phyloP scores from a whole-genome alignment of 2,797 vertebrate genomes.

The Arctocebus calabarensis region DNA sequence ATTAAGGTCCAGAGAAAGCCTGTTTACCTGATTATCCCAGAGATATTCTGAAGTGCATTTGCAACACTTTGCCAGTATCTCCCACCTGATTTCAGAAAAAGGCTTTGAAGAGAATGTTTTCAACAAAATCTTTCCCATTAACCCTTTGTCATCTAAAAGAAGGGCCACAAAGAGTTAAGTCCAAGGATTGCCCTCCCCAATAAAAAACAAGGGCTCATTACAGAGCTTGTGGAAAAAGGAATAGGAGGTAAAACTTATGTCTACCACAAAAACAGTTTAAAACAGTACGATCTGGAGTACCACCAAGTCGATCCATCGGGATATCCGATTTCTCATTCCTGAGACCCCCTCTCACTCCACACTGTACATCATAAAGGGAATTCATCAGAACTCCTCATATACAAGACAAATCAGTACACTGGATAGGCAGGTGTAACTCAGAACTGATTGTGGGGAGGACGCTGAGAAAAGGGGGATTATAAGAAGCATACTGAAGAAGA shows the following conservation, averaged over 20 bases:
- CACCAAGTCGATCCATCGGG: neutral
- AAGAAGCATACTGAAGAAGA: neutral
- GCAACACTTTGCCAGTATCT: neutral
- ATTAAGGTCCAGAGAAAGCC: neutral
- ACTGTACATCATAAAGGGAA: neutral
- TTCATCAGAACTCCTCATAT: neutral
- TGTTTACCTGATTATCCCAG: constrained; percentile 30
- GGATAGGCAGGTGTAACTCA: neutral
- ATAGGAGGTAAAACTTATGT: neutral
- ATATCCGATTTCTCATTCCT: neutral
- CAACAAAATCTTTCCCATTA: constrained; percentile 15
- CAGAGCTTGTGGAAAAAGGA: neutral
- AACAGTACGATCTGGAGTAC: neutral
- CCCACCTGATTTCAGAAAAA: constrained; percentile 17
- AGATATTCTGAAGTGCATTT: neutral
- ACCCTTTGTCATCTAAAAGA: neutral
- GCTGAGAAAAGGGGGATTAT: neutral
- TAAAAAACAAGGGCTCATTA: neutral
- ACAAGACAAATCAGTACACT: neutral
- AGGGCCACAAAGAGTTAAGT: neutral
- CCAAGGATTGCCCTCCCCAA: neutral
- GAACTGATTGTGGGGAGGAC: neutral
- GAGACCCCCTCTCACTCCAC: neutral
- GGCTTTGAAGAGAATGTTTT: neutral
- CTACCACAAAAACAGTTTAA: neutral